Conservation (phyloP, 2,113 vertebrate species). For the Paratilapia polleni region DNA sequence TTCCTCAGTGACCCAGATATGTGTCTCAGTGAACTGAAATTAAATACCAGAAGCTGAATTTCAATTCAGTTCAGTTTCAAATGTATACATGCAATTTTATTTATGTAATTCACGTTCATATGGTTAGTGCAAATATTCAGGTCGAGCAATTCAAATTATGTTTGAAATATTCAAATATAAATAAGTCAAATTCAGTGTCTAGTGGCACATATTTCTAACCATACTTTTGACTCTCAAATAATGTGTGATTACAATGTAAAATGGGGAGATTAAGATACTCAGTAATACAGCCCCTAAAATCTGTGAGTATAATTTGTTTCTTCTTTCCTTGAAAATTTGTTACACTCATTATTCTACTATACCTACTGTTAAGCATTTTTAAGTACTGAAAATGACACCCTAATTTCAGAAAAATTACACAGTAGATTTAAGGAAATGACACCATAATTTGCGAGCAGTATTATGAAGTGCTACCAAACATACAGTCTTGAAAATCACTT, state of each 20-base stretch:
- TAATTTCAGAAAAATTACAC: neutral
- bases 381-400: neutral
- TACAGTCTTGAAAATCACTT: conserved; percentile 10
- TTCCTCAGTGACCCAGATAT: too few relatives aligned
- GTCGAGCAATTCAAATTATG: neutral
- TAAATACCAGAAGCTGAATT: too few relatives aligned
- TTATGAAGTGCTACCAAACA: neutral
- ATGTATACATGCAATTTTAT: too few relatives aligned
- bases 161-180: neutral
- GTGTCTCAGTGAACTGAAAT: too few relatives aligned
- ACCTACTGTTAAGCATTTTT: neutral
- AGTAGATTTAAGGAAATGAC: neutral
- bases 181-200: neutral
- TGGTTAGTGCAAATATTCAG: too few relatives aligned
- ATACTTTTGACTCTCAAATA: neutral
- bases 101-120: too few relatives aligned
- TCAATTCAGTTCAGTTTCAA: too few relatives aligned
- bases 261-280: neutral
- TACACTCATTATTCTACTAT: neutral
- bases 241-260: neutral
- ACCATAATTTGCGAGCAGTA: neutral
- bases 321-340: neutral
- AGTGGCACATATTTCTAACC: too few relatives aligned
- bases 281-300: neutral
- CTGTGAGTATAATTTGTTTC: neutral